Conservation (phyloP, 2,113 vertebrate genomes). For the Syngnathus scovelli region DNA sequence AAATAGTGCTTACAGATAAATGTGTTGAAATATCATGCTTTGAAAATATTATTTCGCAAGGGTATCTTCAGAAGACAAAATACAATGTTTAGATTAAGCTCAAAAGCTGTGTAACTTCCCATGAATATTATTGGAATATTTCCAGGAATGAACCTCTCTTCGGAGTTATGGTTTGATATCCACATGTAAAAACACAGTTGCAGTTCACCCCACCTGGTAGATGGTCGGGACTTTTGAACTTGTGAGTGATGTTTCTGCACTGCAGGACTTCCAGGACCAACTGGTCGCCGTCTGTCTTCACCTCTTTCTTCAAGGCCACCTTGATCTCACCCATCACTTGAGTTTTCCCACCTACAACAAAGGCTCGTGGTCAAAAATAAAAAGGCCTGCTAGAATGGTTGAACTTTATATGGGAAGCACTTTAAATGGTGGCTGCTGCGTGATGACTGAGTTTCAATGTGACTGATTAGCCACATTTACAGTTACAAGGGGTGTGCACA, state of each 20-base stretch:
- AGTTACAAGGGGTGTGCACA: too few species aligned
- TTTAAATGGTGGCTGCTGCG: too few species aligned
- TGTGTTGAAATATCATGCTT: too few species aligned
- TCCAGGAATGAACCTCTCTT: neutral
- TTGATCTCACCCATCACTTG: slow-evolving; percentile 98
- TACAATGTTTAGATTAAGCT: neutral
- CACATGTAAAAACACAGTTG: neutral
- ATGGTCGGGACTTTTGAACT: slow-evolving; percentile 98
- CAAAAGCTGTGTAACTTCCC: neutral
- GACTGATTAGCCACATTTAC: too few species aligned
- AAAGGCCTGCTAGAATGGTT: too few species aligned
- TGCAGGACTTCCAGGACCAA: slow-evolving; percentile 95
- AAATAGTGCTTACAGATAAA: too few species aligned
- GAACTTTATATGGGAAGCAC: too few species aligned
- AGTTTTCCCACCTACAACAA: slow-evolving; percentile 79
- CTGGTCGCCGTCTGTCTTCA: slow-evolving; percentile 98
- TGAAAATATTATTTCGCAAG: too few species aligned
- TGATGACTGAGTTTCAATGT: too few species aligned
- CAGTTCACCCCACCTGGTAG: slow-evolving; percentile 81
- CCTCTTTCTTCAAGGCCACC: slow-evolving; percentile 95
- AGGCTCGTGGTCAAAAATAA: neutral
- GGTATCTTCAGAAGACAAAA: too few species aligned
- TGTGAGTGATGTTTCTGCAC: slow-evolving; percentile 98
- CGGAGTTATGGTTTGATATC: neutral
- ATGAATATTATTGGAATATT: too few species aligned